Evolutionary conservation across 2,113 vertebrate species (phyloP), one percentile per base, ranked within the genome.

Genomic region (Oncorhynchus clarkii): DNA sequence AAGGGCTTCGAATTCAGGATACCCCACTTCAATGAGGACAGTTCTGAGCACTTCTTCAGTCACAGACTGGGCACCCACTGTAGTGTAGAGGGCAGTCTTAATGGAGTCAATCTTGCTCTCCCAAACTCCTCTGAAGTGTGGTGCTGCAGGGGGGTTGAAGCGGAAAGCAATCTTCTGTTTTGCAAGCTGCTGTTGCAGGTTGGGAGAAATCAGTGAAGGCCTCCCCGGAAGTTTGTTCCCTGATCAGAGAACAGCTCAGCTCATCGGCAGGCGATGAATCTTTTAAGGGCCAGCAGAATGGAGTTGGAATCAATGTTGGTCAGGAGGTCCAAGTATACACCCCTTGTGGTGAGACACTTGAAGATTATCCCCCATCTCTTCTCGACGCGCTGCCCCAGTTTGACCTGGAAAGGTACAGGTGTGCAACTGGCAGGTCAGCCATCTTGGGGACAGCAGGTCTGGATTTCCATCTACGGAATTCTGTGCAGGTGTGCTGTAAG

Each of bases 1-100:
- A 62, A 27, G 24, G n/a, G 31, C 31, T 69, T 75, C 13, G 64
- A 75, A 29, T 75, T 75, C 7, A 75, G 22, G 8, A 76, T 54
- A 3, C 66, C 70, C 66, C 29, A 76, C 45, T 29, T 72, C 49
- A 27, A 60, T 29, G 3, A 60, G 51, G n/a, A 60, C 71, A 16
- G 16, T 72, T 26, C 54, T 26, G 16, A 72, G 71, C n/a, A 72
- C 71, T 59, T 60, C 71, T 20, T 76, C 74, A 3, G 51, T 9
- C 7, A 66, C 72, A 24, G 72, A 7, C 14, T 62, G 54, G 5
- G 22, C 12, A 13, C 20, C 24, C 3, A 60, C 22, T 8, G 57
- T 49, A 12, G n/a, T 22, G 27, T 49, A 12, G n/a, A 14, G 27
- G 5, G 60, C 20, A 24, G 26, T 39, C 59, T 65, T 74, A 9